Evolutionary conservation across 2,888 invertebrate genomes (phyloP), one percentile per base, ranked within the genome.

Genomic region (Omphaloscelis lunosa): DNA sequence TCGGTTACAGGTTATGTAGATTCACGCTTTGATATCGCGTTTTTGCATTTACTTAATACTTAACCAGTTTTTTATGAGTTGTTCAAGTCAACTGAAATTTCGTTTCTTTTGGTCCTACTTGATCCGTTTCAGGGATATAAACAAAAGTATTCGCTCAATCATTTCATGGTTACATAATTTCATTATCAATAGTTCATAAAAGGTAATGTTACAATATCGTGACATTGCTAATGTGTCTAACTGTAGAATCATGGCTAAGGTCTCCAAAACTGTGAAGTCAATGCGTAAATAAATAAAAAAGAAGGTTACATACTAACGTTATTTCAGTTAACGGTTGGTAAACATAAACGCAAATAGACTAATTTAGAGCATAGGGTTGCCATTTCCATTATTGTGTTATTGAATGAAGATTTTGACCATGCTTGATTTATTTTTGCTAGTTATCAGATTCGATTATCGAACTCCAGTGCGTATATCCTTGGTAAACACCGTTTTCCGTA

Each of bases 221-320:
- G 77, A n/a, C 73, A 81, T 86, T 81, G 70, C 61, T 65, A 27
- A 48, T n/a, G 66, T 82, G 34, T 68, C 29, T 77, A 78, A 84
- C 80, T 70, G 66, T 62, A 62, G 48, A 72, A 63, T 80, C 83
- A 87, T 83, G 75, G 77, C 65, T 87, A 80, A 85, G 85, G 85
- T 85, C 85, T 62, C 17, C 51, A 45, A 27, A 86, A 62, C 79
- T 81, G 85, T 85, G 34, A 88, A 86, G 41, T 65, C 17, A 29
- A 48, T 79, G 48, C 48, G 77, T 73, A 84, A 84, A 83, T 75
- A 86, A 81, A 86, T 78, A 84, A 76, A 78, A 72, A 75, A 72
- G 81, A 84, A 86, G 88, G 84, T 74, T 84, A 80, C 23, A 45
- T 5, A 61, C 12, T 62, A n/a, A 23, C 56, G 51, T 76, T 77